Base-by-base conservation (phyloP, 2,113 vertebrate species). In the Leucopsar rothschildi region DNA sequence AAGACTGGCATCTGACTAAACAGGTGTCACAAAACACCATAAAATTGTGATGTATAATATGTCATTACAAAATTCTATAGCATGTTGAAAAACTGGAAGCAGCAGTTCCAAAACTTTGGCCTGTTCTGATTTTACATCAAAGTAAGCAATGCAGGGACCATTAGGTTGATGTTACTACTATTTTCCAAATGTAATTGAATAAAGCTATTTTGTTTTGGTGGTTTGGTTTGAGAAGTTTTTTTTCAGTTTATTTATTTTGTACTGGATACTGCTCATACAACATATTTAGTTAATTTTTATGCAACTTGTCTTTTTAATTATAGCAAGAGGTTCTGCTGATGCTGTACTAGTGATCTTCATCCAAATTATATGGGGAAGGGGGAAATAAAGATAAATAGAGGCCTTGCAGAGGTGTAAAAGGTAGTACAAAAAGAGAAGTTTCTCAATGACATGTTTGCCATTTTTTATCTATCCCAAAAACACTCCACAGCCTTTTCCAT, bases 21-120 rank as follows among this genome's bases (percentile, higher is more conserved):
- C 12, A 66, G 20, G 68, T 63, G 9, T 59, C n/a, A 49, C 18
- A 59, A 28, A 47, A 50, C 39, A 59, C 13, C n/a, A 52, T n/a
- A 39, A 42, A 76, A 83, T 6, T 45, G 11, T 39, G 7, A 63
- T 2, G 0, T 71, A 3, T 21, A 33, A 8, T 29, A 1, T 69
- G 15, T 44, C 35, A 35, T 53, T 49, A 61, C 31, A 44, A 29
- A 89, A 50, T 37, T 69, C 13, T n/a, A 5, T 57, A 56, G 8
- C 37, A 20, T 20, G 11, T 40, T 47, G 59, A 72, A 76, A 64
- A 61, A 72, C 14, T 68, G 20, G 28, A 64, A 88, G 57, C n/a
- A 70, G 23, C 31, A 33, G 31, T 82, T 77, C 35, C 22, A 37
- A 61, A 89, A 81, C 27, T 76, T 24, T 33, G 44, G 9, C 33